Conservation (phyloP, 2,113 vertebrate genomes). For the Pseudorhombus dupliciocellatus region DNA sequence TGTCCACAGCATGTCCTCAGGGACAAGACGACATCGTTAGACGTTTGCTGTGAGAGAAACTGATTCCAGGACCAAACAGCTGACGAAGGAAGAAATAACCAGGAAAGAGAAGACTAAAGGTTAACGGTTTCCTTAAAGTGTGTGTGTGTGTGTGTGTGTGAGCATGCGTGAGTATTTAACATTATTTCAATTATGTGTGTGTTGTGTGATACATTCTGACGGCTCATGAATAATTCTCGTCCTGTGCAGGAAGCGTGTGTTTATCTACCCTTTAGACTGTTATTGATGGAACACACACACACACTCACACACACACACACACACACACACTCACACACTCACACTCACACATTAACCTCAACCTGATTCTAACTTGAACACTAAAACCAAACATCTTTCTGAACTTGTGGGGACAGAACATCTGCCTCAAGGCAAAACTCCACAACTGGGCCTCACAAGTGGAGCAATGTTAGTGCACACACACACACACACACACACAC, state of each 20-base stretch:
- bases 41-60: too few relatives aligned
- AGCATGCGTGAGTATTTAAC: constrained; percentile 19
- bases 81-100: too few relatives aligned
- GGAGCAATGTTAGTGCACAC: neutral
- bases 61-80: too few relatives aligned
- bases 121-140: too few relatives aligned
- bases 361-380: neutral
- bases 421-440: too few relatives aligned
- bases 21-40: too few relatives aligned
- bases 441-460: too few relatives aligned
- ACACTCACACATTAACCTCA: neutral
- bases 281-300: constrained; percentile 24
- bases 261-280: constrained; percentile 58
- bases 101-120: too few relatives aligned
- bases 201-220: constrained; percentile 50
- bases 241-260: constrained; percentile 56
- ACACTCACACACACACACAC: constrained; percentile 29
- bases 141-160: constrained; percentile 13
- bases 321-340: constrained; percentile 17
- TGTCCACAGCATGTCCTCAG: too few relatives aligned
- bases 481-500: constrained; percentile 26
- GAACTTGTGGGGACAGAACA: neutral
- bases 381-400: neutral
- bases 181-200: constrained; percentile 68
- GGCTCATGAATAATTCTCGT: constrained; percentile 70